Evolutionary conservation across 2,113 vertebrate genomes (phyloP), one percentile per base, ranked within the genome.

Genomic region (Macroglossus sobrinus): DNA sequence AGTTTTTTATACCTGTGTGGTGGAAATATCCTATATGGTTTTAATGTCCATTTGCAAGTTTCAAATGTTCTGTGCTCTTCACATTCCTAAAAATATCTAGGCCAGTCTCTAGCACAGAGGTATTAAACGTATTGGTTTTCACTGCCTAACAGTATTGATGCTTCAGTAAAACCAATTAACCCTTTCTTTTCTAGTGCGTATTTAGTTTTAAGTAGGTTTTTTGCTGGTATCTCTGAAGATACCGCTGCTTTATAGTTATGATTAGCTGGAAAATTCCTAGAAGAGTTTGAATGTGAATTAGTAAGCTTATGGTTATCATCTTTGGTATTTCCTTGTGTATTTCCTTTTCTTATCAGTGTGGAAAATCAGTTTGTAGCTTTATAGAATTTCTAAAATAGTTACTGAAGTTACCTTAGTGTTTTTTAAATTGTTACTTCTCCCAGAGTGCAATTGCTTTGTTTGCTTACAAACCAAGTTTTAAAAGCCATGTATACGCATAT

Each of bases 201-300:
- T 59, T 72, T 89, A 30, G 7, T 45, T 86, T 82, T 92, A 71
- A 63, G 38, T 84, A 21, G 40, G 33, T 24, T 38, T 66, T 92
- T 64, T 50, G 24, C 59, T 85, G 5, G 10, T 64, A n/a, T 66
- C 45, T 66, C 33, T 87, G 30, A 68, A 97, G 47, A 66, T 82
- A 3, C 5, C 78, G n/a, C 55, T 82, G 33, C 78, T 86, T 61
- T 63, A n/a, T n/a, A 84, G 76, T 95, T 76, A 22, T 10, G 43
- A 53, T 84, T 84, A 91, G 55, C 78, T 97, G 92, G 78, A 96
- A 96, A 87, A 87, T 84, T 97, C 68, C 92, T 94, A 43, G 24
- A 91, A 43, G 57, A 97, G 38, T 96, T 89, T 89, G 68, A 91
- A 96, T 94, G 64, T 64, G 74, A 82, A 50, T 50, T 89, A 93